These are phyloP conservation scores for Carassius gibelio DNA, from an alignment of 2,113 vertebrate genomes.

Conservation along the genomic window DNA sequence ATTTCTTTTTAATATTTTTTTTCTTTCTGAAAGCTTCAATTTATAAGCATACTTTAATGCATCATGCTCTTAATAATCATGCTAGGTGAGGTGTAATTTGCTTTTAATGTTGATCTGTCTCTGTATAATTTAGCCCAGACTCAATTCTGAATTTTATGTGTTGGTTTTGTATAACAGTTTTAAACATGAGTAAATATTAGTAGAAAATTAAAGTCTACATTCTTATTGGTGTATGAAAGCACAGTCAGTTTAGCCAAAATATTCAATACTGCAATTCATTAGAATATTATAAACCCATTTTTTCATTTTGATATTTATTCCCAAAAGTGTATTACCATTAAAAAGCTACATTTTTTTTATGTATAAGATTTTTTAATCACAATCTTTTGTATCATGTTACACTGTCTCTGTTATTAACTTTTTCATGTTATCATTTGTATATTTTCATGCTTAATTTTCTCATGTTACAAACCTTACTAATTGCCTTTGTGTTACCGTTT, in stretches of 20 bases:
- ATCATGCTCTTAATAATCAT: neutral
- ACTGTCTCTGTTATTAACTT: no score
- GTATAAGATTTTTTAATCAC: neutral
- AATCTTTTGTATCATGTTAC: neutral
- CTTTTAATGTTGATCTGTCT: neutral
- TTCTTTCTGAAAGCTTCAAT: neutral
- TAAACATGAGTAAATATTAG: neutral
- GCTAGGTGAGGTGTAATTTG: neutral
- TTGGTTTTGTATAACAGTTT: neutral
- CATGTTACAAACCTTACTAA: neutral
- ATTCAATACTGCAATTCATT: neutral
- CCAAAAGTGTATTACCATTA: neutral
- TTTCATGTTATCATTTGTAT: neutral
- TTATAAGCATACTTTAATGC: neutral
- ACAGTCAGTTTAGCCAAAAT: neutral
- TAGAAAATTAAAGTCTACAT: neutral
- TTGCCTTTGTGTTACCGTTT: neutral
- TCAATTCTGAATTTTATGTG: neutral
- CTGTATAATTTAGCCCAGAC: neutral
- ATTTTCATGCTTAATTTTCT: neutral
- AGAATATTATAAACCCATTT: constrained; percentile 2
- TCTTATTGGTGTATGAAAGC: neutral
- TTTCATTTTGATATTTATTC: neutral
- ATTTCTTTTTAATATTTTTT: neutral
- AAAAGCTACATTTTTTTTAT: neutral